Evolutionary conservation across 2,797 vertebrate species (phyloP), one percentile per base, ranked within the genome.

Genomic region (Eulemur coronatus): DNA sequence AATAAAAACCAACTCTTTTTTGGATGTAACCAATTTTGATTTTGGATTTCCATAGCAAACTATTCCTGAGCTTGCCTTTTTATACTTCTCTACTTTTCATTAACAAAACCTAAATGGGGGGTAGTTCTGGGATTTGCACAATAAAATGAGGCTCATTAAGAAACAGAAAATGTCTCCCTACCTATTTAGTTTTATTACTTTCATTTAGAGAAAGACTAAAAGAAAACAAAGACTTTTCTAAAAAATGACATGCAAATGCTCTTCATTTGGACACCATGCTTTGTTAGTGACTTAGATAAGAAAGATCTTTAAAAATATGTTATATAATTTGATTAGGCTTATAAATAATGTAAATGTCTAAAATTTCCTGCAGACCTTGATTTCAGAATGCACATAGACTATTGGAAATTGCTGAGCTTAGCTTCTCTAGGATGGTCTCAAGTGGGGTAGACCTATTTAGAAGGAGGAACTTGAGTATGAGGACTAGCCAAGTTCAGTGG

Each of bases 1-100:
- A 95, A 79, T 69, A 38, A 93, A 96, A 94, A 93, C 17, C 18
- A 84, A 41, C 33, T 89, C 38, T 84, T 89, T 87, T 76, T 81
- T 95, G 17, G 8, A 52, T 93, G 4, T 92, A 84, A 88, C 17
- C 12, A 61, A 26, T 88, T 95, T 76, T 89, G 41, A 82, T 48
- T 85, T 93, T 38, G 28, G n/a, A 88, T 94, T 96, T 90, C 33
- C 65, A 73, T 3, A 93, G 33, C 59, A 82, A 93, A 52, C 38
- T 92, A 78, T 11, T 82, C 30, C 43, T 46, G 22, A 86, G 28
- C 69, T 94, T 87, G 67, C 33, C 61, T 86, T 95, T 95, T 73
- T 75, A 55, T 2, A 41, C 17, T 26, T 26, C 22, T 81, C 38
- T 43, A 59, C 28, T 33, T 81, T 61, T 61, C 35, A 81, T 33